A percentile compares a stretch with the other conserved stretches of the same genome.
Evolutionary conservation across 2,113 vertebrate genomes (phyloP).

Genomic region (Peromyscus californicus): DNA sequence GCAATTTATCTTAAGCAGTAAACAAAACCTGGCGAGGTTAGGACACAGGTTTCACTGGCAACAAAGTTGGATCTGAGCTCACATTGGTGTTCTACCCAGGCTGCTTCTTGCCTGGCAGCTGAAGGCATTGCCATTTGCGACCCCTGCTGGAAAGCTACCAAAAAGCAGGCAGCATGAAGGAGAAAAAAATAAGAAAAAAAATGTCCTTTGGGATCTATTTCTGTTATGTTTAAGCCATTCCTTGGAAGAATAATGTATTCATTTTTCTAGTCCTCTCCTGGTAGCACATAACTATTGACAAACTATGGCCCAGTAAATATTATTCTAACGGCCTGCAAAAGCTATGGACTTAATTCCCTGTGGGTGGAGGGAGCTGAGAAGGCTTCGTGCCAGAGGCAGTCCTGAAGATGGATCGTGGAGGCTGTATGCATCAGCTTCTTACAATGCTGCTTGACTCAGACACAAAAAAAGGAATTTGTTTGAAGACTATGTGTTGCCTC

Average conservation of each 20-base stretch:
- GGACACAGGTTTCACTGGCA: neutral
- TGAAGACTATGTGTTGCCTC: neutral
- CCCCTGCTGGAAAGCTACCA: constrained; percentile 74
- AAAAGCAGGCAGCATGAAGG: neutral
- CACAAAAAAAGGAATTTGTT: neutral
- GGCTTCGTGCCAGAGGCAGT: neutral
- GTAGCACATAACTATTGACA: constrained; percentile 71
- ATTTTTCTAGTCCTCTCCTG: constrained; percentile 66
- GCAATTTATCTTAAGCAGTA: neutral
- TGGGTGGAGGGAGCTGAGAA: constrained; percentile 4
- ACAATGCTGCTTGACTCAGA: neutral
- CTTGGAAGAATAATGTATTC: constrained; percentile 71
- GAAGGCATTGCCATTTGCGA: constrained; percentile 28
- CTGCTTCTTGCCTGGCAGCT: neutral
- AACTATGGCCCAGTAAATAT: constrained; percentile 61
- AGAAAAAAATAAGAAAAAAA: neutral
- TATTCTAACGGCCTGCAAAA: constrained; percentile 58
- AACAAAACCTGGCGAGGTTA: neutral
- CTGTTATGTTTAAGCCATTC: constrained; percentile 26
- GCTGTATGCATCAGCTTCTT: neutral
- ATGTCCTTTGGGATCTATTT: constrained; percentile 67
- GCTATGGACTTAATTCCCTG: constrained; percentile 50
- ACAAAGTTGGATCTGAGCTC: neutral
- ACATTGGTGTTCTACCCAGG: neutral
- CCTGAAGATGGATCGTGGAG: neutral